Conservation (phyloP, 2,797 vertebrate species). For the Eulemur rubriventer region DNA sequence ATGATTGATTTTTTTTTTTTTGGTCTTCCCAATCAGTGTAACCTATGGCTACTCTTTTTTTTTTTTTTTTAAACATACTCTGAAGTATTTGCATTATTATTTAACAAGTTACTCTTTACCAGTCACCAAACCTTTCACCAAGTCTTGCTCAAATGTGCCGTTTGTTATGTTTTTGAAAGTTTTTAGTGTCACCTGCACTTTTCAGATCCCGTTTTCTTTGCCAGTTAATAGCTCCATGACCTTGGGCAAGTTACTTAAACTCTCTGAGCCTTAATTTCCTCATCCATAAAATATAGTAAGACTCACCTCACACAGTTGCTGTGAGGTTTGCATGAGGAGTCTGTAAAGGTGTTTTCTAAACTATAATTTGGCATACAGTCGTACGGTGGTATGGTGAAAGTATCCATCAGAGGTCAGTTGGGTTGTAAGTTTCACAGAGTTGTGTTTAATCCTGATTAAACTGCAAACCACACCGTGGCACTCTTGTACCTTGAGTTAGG, state of each 20-base stretch:
- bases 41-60: not conserved
- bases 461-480: not conserved
- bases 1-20: not conserved
- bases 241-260: not conserved
- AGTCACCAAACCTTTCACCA: not conserved
- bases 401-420: not conserved
- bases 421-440: not conserved
- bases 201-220: constrained; percentile 1
- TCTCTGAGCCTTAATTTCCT: not conserved
- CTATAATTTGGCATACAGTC: not conserved
- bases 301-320: not conserved
- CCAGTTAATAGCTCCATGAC: not conserved
- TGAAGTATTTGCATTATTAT: not conserved
- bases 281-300: not conserved
- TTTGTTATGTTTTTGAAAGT: not conserved
- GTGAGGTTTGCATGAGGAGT: not conserved
- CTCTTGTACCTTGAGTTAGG: not conserved
- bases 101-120: not conserved
- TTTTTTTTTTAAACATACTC: not conserved
- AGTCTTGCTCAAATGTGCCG: not conserved
- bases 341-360: not conserved
- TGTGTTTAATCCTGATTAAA: constrained; percentile 25
- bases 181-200: not conserved
- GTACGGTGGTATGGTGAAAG: not conserved
- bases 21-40: not conserved